These are phyloP conservation scores for Drosophila santomea DNA, from an alignment of 1,140 invertebrate species.

Conservation along the genomic window DNA sequence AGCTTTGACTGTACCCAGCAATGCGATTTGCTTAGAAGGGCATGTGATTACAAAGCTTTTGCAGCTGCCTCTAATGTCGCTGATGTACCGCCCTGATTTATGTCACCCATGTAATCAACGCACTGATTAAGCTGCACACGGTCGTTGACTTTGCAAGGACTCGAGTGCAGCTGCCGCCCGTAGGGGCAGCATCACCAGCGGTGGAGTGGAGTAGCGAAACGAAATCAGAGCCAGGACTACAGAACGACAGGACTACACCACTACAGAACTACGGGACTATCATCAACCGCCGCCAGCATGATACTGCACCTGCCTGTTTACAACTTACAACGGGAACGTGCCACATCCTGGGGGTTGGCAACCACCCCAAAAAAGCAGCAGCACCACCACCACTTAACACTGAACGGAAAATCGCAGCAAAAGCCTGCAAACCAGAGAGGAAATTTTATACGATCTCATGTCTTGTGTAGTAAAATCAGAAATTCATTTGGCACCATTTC, in stretches of 20 bases:
- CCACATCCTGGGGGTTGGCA: conserved; percentile 78
- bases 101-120: conserved; percentile 75
- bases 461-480: too few species aligned
- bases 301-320: conserved; percentile 76
- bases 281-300: conserved; percentile 70
- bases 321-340: conserved; percentile 80
- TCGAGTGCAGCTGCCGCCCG: conserved; percentile 57
- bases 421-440: background rate
- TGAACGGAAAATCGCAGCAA: conserved; percentile 7
- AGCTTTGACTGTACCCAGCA: conserved; percentile 33
- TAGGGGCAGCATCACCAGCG: conserved; percentile 45
- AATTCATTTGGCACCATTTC: too few species aligned
- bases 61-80: conserved; percentile 54
- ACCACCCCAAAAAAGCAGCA: conserved; percentile 64
- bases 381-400: conserved; percentile 49
- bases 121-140: conserved; percentile 75
- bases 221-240: conserved; percentile 42
- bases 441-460: too few species aligned
- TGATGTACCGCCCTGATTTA: conserved; percentile 63
- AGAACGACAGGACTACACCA: conserved; percentile 20
- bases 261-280: conserved; percentile 40
- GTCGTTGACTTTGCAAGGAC: conserved; percentile 69
- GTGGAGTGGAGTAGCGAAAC: conserved; percentile 10
- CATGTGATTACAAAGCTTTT: conserved; percentile 54
- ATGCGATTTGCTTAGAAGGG: conserved; percentile 42